Base-by-base conservation (phyloP, 2,888 invertebrate species). In the Dynastes maya region DNA sequence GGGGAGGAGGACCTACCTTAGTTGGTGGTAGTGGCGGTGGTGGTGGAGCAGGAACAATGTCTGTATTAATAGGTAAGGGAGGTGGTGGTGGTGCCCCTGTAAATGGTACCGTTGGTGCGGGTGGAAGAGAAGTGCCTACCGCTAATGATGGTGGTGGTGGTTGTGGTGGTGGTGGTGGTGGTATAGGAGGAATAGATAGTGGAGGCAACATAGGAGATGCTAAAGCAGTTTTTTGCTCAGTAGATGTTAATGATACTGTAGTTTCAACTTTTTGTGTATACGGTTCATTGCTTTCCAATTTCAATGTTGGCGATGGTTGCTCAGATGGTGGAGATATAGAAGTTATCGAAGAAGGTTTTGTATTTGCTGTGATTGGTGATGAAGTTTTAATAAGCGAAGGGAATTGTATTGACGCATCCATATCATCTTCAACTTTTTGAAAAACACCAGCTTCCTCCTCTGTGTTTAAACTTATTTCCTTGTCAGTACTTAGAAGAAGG, bases 1-100 rank as follows among this genome's bases (percentile, higher is more conserved):
- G 85, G 45, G 87, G 89, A 1, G 90, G 90, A 1, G 88, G 89
- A 32, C 88, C 86, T 49, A 87, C 80, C 2, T 13, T 16, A 83
- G 37, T 85, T 82, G 1, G 86, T 82, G 22, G 13, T 37, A 37
- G 32, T 68, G 49, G 67, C 9, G 67, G 67, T 5, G 87, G 89
- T 9, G 89, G 88, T 40, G 85, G 86, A 85, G 80, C 82, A 32
- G 5, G 3, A 65, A 82, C 3, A 6, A 22, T n/a, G n/a, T 84
- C 78, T 80, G 87, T 22, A 55, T 2, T 55, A 27, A 16, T 55
- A 65, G 83, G 82, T 82, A 83, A 83, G 32, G 89, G 89, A 2
- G 88, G 87, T 32, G 88, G 87, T 64, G 88, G 83, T 0, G 87
- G 80, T 83, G 70, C 80, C 45, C 80, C 75, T 13, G 88, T 87